Conservation (phyloP, 2,113 vertebrate species). For the Pomatorhinus ruficollis region DNA sequence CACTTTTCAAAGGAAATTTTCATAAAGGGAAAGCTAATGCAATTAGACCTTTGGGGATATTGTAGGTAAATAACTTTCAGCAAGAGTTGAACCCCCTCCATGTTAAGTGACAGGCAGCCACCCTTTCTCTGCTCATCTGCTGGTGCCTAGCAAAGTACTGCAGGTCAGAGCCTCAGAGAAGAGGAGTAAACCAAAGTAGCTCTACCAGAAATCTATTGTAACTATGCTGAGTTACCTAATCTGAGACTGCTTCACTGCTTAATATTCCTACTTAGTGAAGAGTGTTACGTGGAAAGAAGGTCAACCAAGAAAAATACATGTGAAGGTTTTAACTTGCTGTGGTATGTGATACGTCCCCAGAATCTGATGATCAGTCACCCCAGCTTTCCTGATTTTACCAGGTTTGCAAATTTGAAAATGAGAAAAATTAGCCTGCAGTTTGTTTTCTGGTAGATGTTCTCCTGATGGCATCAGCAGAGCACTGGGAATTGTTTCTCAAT, state of each 20-base stretch:
- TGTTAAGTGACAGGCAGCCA: neutral
- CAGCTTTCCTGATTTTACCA: neutral
- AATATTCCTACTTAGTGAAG: neutral
- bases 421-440: neutral
- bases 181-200: neutral
- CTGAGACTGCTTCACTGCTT: neutral
- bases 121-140: neutral
- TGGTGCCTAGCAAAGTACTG: neutral
- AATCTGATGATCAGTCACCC: neutral
- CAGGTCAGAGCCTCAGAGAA: neutral
- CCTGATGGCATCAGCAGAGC: neutral
- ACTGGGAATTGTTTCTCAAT: neutral
- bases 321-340: neutral
- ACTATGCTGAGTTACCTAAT: neutral
- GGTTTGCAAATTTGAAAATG: neutral
- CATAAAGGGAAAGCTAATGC: slow-evolving; percentile 47
- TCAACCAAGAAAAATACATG: neutral
- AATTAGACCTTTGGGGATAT: neutral
- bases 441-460: neutral
- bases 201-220: neutral
- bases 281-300: neutral
- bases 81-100: neutral
- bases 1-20: slow-evolving; percentile 45
- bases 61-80: neutral
- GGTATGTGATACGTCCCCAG: neutral